phyloP scores from a whole-genome alignment of 2,113 vertebrate species.

The Scytalopus superciliaris region DNA sequence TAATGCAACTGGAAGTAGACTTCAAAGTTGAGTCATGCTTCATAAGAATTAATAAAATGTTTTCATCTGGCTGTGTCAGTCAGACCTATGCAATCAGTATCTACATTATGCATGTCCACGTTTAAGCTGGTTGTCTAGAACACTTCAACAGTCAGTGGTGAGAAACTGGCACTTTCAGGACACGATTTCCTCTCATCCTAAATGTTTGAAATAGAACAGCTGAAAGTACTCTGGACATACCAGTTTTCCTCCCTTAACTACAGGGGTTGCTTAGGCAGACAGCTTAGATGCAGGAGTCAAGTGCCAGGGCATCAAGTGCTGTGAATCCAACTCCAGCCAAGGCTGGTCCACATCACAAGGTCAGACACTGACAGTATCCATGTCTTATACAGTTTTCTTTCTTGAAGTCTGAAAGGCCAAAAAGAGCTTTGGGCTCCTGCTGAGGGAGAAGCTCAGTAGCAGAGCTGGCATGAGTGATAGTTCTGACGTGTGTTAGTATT shows the following conservation, averaged over 20 bases:
- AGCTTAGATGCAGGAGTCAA: neutral
- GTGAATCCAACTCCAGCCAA: neutral
- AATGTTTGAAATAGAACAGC: neutral
- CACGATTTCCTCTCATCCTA: neutral
- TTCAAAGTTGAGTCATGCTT: neutral
- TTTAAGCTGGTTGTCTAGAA: neutral
- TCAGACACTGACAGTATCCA: rapidly evolving
- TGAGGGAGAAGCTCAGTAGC: neutral
- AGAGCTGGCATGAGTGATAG: neutral
- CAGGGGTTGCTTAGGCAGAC: neutral
- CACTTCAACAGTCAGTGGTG: neutral
- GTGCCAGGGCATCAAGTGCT: neutral
- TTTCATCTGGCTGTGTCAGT: neutral
- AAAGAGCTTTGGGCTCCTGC: neutral
- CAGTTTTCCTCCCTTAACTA: neutral
- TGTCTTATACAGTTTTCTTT: neutral
- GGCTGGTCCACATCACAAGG: rapidly evolving
- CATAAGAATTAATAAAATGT: neutral
- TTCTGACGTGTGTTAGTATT: neutral
- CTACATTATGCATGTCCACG: neutral
- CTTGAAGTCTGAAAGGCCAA: neutral
- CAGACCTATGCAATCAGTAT: neutral
- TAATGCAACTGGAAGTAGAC: neutral
- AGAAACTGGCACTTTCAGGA: neutral
- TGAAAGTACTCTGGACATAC: neutral